Base-by-base conservation (phyloP, 92 coral and sea anemone species). In the Bergia sp. region DNA sequence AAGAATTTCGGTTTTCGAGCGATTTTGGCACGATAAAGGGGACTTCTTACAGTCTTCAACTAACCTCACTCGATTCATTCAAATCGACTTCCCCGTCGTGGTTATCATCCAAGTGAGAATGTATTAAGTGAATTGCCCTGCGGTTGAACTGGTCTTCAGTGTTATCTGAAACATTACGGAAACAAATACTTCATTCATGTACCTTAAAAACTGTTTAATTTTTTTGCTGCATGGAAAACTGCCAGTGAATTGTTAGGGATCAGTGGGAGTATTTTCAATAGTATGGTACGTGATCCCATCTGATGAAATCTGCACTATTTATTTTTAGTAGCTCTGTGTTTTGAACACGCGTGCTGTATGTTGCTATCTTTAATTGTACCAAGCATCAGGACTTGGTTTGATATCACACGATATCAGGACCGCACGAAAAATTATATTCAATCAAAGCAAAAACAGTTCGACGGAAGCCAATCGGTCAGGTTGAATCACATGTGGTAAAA, bases 61-160 rank as follows among this genome's bases (percentile, higher is more conserved):
- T 41, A 1, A 83, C 87, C 87, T 72, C 87, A 16, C 87, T 83
- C 29, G 87, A 83, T 43, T 84, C 87, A 11, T 84, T 84, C 4
- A 69, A 13, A 71, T 84, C 87, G 29, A 84, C 78, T 36, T 84
- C 61, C 11, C 87, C 87, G 39, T 84, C 87, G 45, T 71, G 78
- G 55, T 84, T 69, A 37, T 84, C 79, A 36, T 84, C 87, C 44
- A 84, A 23, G 29, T 84, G 87, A 1, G 47, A 23, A 40, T 84
- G 87, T 0, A 84, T 47, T 67, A 84, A 36, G 65, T 47, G 78
- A 74, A 84, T 71, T 37, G 87, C 87, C n/a, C 36, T 44, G 15
- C 87, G 77, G 87, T 37, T 84, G 20, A 50, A 36, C 44, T 43
- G 79, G 4, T 73, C 87, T 72, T 5, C 12, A 71, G 29, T 29